Evolutionary conservation across 2,113 vertebrate species (phyloP), one percentile per base, ranked within the genome.

Genomic region (Larimichthys crocea): DNA sequence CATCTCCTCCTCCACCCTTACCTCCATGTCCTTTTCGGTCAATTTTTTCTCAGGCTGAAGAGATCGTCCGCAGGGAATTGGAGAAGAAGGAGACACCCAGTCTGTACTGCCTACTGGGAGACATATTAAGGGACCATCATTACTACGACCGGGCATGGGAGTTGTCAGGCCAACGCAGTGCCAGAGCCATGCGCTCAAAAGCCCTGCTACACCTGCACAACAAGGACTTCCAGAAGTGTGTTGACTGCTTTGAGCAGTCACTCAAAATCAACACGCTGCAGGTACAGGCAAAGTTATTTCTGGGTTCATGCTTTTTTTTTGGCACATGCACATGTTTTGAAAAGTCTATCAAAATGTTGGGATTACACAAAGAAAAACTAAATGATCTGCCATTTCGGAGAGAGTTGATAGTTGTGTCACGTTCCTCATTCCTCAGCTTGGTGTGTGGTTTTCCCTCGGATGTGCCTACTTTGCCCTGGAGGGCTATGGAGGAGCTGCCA

Each of bases 391-490:
- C 7, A 8, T 8, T 40, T 40, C 9, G 35, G 7, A 40, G 31
- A 35, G 35, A 40, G 35, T 40, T 40, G 35, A 40, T 40, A 40
- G 35, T 40, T 40, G 35, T 40, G 35, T 40, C 35, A 1, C 29
- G 29, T 35, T 35, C 35, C 35, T 7, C 31, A 35, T 35, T 35
- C 31, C 31, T 35, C 49, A 99, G 98, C 94, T 99, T 0, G 97
- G 97, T 20, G 97, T 99, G 63, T 99, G 98, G 98, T 99, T 99
- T 94, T 99, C 98, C 50, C 94, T 99, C 12, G 98, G 98, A 64
- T 99, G 98, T 42, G 96, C 97, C 24, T 97, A 98, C 88, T 93
- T 99, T 70, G 93, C 97, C 44, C 87, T 99, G 89, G 96, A 99
- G 94, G 94, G 94, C 76, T 99, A 97, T 0, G 96, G 96, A 76